Conservation (phyloP, 2,113 vertebrate species). For the Spermophilus dauricus region DNA sequence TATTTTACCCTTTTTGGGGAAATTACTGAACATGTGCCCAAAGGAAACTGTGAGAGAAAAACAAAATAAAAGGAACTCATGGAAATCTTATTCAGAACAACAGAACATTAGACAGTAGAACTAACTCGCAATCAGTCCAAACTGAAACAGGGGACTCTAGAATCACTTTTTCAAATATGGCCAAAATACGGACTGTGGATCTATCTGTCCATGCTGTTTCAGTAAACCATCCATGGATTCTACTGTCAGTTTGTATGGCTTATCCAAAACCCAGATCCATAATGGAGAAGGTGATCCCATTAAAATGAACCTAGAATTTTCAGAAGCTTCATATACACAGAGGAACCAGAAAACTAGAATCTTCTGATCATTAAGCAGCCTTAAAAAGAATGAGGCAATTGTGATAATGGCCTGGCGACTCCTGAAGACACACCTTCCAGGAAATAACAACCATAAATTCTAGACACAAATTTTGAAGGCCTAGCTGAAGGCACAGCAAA, state of each 20-base stretch:
- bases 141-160: neutral
- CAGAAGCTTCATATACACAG: neutral
- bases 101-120: neutral
- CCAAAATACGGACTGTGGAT: neutral
- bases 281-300: neutral
- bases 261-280: neutral
- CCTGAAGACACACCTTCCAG: neutral
- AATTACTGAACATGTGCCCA: neutral
- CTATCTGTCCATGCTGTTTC: neutral
- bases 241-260: neutral
- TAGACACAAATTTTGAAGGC: neutral
- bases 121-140: neutral
- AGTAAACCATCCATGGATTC: neutral
- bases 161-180: neutral
- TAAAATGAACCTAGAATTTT: neutral
- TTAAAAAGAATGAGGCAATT: neutral
- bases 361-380: neutral
- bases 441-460: neutral
- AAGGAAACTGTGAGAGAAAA: neutral
- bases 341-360: neutral
- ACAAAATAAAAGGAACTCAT: neutral
- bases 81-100: neutral
- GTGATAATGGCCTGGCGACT: neutral
- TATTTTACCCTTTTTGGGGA: neutral
- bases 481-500: neutral